Evolutionary conservation across 2,888 invertebrate genomes (phyloP), one percentile per base, ranked within the genome.

Genomic region (Germaria angustata): DNA sequence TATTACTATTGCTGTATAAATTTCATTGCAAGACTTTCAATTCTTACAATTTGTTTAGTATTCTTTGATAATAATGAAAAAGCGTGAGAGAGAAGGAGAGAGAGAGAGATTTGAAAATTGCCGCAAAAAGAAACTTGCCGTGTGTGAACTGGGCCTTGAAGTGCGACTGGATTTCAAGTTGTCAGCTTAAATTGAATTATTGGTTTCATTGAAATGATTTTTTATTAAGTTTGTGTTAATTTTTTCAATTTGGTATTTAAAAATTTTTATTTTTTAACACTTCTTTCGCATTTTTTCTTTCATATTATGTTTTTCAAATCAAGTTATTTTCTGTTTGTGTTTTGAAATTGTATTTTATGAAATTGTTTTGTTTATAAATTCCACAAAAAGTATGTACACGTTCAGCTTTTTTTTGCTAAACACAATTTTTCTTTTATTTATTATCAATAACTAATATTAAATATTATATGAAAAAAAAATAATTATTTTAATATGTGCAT

Each of bases 181-280:
- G 66, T 66, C 51, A 28, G 51, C 39, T 39, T 66, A 51, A 53
- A 51, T 51, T 66, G 39, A 66, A 51, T 66, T 66, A 66, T 66
- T 15, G 39, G 39, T 66, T 24, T 51, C 24, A 53, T 66, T 49
- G 2, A 66, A 36, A 28, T 66, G 34, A 22, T 8, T 44, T 44
- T 51, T 49, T 66, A 36, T 66, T 51, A n/a, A n/a, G n/a, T n/a
- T n/a, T 41, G 24, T 28, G 28, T 39, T 55, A 28, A 39, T 51
- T 55, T 28, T 41, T 20, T n/a, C 3, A 24, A 53, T 69, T 55
- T 36, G 41, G 17, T 44, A 49, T 34, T 65, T 65, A 49, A 51
- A 22, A 4, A 13, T 22, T 34, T 53, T 68, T 34, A 24, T 17
- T 41, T 68, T 6, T 24, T 11, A 20, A 3, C 49, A 28, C n/a